Base-by-base conservation (phyloP, 2,113 vertebrate species). In the Pontoporia blainvillei region DNA sequence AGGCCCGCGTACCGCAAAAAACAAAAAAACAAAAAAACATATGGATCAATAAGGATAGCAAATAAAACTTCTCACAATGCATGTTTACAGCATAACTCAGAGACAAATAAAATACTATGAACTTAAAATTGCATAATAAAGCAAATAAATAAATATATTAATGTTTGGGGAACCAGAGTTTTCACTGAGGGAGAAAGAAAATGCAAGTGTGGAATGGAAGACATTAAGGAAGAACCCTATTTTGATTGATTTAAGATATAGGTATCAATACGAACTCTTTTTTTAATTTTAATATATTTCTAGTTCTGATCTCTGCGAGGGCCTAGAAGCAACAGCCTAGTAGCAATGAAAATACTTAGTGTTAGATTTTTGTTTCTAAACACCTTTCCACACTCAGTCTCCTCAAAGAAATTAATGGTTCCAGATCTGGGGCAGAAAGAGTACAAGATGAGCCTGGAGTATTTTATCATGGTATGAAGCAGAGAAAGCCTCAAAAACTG, bases 51-150 rank as follows among this genome's bases (percentile, higher is more conserved):
- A 69, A 85, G 5, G 0, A 69, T 44, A 86, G 44, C 27, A 88
- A 75, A 73, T 82, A 59, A 96, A 83, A 73, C 21, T 61, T 94
- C 52, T 88, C 36, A 49, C 27, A 91, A 39, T 95, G 36, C 21
- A 90, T 87, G 15, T 73, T 95, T 64, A 96, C 10, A 83, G 18
- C 44, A n/a, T 79, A 91, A 95, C 34, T 71, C 44, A 95, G 92
- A 94, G 44, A 83, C 12, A 52, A 94, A 89, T 76, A 92, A 83
- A 91, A 46, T n/a, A 36, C 36, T 82, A 31, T 64, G 4, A 92
- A 39, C 59, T 86, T 95, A 92, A 84, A 86, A 54, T 69, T 69
- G 8, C 21, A 89, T 25, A 23, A 71, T 12, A 91, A 96, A 88
- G 15, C 27, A 93, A 93, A 93, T 29, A 13, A 62, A 31, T 78